These are phyloP conservation scores for Muscidifurax raptorellus DNA, from an alignment of 1,140 invertebrate genomes.

Conservation along the genomic window DNA sequence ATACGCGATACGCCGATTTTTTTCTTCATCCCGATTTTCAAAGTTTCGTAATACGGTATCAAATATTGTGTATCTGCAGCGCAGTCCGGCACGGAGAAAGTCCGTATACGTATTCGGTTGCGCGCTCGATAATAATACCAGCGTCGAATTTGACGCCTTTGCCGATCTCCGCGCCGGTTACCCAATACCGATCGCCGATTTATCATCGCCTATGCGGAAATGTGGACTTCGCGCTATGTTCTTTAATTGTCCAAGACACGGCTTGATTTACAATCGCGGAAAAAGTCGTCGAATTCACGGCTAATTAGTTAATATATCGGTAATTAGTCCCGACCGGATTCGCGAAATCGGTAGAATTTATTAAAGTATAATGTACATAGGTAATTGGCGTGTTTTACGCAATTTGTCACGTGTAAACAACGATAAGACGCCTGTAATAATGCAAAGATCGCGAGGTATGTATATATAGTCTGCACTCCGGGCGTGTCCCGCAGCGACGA, in stretches of 20 bases:
- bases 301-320: background rate
- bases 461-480: no score
- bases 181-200: background rate
- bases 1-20: background rate
- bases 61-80: background rate
- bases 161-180: background rate
- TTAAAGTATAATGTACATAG: background rate
- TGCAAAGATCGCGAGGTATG: no score
- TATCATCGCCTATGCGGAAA: background rate
- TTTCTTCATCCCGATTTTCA: background rate
- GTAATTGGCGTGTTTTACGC: background rate
- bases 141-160: background rate
- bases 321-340: background rate
- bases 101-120: background rate
- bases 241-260: background rate
- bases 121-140: background rate
- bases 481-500: no score
- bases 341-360: background rate
- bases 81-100: background rate
- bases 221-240: background rate
- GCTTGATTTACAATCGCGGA: background rate
- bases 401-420: background rate
- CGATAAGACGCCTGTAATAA: background rate
- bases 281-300: background rate
- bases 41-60: background rate